Conservation (phyloP, 2,888 invertebrate genomes). For the Augochlorella aurata region DNA sequence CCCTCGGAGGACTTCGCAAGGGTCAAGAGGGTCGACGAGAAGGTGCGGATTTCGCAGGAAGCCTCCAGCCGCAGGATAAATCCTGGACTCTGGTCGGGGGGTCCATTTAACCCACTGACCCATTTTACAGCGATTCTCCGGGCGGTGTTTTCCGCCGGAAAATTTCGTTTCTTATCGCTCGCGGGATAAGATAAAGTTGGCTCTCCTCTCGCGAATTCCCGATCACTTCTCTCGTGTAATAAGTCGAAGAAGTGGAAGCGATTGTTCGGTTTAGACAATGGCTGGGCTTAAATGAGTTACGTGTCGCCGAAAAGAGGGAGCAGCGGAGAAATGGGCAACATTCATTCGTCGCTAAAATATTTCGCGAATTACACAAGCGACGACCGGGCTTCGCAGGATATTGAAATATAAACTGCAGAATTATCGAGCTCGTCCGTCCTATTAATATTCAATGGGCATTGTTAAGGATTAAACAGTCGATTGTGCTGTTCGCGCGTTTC, state of each 20-base stretch:
- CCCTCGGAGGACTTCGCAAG: not conserved
- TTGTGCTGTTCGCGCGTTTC: not conserved
- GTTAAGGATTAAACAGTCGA: slow-evolving; percentile 20
- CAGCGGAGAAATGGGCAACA: not conserved
- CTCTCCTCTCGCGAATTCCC: not conserved
- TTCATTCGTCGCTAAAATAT: not conserved
- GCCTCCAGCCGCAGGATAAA: not conserved
- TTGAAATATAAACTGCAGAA: not conserved
- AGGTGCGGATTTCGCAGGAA: not conserved
- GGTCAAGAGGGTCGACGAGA: not conserved
- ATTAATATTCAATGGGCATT: slow-evolving; percentile 13
- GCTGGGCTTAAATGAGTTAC: slow-evolving; percentile 22
- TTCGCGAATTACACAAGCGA: slow-evolving; percentile 6
- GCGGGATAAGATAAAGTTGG: not conserved
- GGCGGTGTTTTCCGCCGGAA: not conserved
- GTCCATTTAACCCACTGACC: not conserved
- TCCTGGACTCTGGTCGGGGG: not conserved
- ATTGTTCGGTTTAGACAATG: slow-evolving; percentile 32
- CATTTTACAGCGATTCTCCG: not conserved
- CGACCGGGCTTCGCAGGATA: not conserved
- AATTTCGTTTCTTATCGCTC: slow-evolving; percentile 18
- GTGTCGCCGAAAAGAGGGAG: not conserved
- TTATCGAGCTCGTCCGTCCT: not conserved
- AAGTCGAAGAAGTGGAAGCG: slow-evolving; percentile 3
- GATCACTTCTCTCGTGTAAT: not conserved